Conservation (phyloP, 2,797 vertebrate species). For the Pterois miles region DNA sequence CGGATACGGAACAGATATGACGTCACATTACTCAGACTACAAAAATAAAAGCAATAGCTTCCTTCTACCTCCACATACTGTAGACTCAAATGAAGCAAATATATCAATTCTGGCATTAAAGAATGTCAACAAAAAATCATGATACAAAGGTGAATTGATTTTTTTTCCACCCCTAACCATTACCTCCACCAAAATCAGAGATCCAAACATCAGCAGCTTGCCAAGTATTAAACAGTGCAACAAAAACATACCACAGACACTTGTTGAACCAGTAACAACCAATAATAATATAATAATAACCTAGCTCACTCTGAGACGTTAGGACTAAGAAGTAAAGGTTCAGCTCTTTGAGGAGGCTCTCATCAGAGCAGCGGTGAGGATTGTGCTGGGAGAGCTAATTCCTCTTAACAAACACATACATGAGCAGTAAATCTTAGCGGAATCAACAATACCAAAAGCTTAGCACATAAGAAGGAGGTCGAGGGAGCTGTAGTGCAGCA, state of each 20-base stretch:
- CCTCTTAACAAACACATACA: constrained; percentile 10
- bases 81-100: too few relatives aligned
- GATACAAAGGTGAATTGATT: too few relatives aligned
- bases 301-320: background rate
- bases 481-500: background rate
- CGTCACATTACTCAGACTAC: too few relatives aligned
- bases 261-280: background rate
- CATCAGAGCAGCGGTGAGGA: background rate
- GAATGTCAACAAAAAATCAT: too few relatives aligned
- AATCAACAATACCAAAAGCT: constrained; percentile 7
- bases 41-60: too few relatives aligned
- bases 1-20: too few relatives aligned
- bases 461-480: constrained; percentile 3
- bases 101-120: too few relatives aligned
- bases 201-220: background rate
- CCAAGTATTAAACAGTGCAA: background rate
- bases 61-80: too few relatives aligned
- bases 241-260: background rate
- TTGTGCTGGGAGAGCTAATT: background rate
- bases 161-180: too few relatives aligned
- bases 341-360: background rate
- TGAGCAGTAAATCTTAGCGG: background rate
- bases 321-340: background rate
- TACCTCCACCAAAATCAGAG: background rate
- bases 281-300: background rate